Base-by-base conservation (phyloP, 2,888 invertebrate genomes). In the Petrophora chlorosata region DNA sequence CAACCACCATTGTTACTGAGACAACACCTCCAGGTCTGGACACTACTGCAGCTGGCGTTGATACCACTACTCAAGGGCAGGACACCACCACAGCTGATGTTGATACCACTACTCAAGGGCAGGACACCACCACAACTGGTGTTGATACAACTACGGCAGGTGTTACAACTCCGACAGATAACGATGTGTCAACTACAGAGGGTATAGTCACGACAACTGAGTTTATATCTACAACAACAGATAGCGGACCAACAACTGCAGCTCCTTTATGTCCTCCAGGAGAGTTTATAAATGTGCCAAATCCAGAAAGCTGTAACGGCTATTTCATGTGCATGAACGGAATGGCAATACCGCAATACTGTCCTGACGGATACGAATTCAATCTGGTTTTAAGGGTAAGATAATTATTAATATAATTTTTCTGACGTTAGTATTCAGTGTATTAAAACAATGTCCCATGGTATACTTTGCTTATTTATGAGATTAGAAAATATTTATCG, bases 251-350 rank as follows among this genome's bases (percentile, higher is more conserved):
- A 25, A 25, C 25, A 2, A 42, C 38, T 1, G 17, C 10, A 0
- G 2, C 38, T 2, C 15, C 5, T 2, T 8, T 38, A 5, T 49
- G 48, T 9, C 42, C 38, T n/a, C 38, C 42, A 1, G 48, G 33
- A 0, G n/a, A 38, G 5, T 5, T 49, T 19, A 42, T 42, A 1
- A 42, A 23, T 10, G n/a, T 49, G 3, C 48, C 48, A 3, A 42
- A 49, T 42, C 48, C 48, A 3, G 36, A 49, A 5, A 5, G 28
- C 1, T 49, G 48, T 3, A 15, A 49, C 22, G 38, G 42, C 1
- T 49, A 32, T 14, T 49, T 8, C n/a, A 38, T 36, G 42, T 49
- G 48, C 25, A n/a, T 13, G 2, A 32, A 32, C 2, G 42, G 42
- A 1, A 16, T 28, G 2, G 42, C 28, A 0, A 3, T 38, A 1